Conservation (phyloP, 2,797 vertebrate genomes). For the Uromys caudimaculatus region DNA sequence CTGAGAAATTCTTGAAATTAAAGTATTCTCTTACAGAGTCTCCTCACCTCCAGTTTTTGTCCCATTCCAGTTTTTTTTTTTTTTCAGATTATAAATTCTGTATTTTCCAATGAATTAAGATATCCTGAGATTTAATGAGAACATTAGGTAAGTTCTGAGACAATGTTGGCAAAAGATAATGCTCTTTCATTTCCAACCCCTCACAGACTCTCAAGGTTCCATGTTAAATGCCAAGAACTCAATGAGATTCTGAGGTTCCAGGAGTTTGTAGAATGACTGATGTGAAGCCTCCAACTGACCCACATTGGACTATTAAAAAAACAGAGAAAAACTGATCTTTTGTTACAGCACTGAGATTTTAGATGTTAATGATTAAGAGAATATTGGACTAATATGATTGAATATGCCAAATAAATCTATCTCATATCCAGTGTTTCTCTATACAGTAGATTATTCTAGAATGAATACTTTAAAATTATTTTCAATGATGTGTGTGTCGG, state of each 20-base stretch:
- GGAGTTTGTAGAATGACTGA: background rate
- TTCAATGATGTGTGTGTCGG: background rate
- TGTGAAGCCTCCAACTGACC: background rate
- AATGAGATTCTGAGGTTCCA: background rate
- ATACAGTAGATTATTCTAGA: background rate
- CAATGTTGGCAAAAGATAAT: background rate
- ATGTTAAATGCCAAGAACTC: background rate
- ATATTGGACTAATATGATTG: background rate
- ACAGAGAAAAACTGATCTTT: background rate
- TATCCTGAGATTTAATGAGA: background rate
- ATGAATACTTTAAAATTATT: slow-evolving; percentile 24
- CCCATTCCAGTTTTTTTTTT: background rate
- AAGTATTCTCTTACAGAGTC: background rate
- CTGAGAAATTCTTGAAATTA: background rate
- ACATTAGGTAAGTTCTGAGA: background rate
- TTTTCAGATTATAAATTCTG: background rate
- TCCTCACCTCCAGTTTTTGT: background rate
- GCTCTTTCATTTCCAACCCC: background rate
- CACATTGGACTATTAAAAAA: background rate
- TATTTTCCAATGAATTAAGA: background rate
- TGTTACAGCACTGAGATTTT: background rate
- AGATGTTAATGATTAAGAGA: background rate
- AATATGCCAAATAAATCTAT: background rate
- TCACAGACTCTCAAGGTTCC: background rate
- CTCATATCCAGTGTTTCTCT: background rate